Percentiles rank a stretch among this genome's conserved stretches.
Conservation (phyloP, 2,888 invertebrate genomes). For the Hirtodrosophila histrioides region DNA sequence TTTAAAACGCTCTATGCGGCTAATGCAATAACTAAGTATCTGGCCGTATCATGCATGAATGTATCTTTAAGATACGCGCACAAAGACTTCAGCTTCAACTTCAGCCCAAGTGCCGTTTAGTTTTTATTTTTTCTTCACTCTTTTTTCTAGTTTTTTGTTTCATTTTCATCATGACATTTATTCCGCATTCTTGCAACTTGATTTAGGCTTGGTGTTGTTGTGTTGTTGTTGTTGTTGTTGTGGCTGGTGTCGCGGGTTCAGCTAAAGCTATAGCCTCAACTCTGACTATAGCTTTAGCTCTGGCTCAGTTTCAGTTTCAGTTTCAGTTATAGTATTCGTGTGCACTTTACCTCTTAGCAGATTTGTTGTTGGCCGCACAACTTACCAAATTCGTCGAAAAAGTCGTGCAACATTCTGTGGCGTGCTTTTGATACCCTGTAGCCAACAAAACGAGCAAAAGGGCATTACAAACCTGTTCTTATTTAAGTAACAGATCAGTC, state of each 20-base stretch:
- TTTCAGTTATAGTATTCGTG: conserved; percentile 34
- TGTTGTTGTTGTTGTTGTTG: conserved; percentile 17
- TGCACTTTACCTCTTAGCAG: conserved; percentile 43
- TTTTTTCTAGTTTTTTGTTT: conserved; percentile 38
- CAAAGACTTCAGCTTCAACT: conserved; percentile 36
- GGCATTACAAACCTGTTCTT: no score
- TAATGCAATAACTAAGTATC: conserved; percentile 51
- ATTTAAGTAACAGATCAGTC: no score
- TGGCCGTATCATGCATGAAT: conserved; percentile 42
- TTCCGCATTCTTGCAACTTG: conserved; percentile 79
- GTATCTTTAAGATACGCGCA: conserved; percentile 55
- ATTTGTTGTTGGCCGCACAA: conserved; percentile 20
- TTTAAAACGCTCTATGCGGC: conserved; percentile 8
- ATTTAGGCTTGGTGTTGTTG: conserved; percentile 76
- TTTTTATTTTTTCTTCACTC: conserved; percentile 12
- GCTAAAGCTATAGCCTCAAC: background rate
- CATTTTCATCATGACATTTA: conserved; percentile 70
- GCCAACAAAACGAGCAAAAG: no score
- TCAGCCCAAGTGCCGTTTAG: conserved; percentile 24
- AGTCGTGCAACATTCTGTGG: conserved; percentile 54
- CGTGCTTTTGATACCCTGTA: conserved; percentile 35
- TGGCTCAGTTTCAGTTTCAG: conserved; percentile 28
- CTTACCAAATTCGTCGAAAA: conserved; percentile 47
- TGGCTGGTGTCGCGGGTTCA: conserved; percentile 41
- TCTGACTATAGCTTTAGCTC: background rate